A percentile compares a stretch with the other conserved stretches of the same genome.
Conservation (phyloP, 1,140 invertebrate species). For the Trichogramma pretiosum region DNA sequence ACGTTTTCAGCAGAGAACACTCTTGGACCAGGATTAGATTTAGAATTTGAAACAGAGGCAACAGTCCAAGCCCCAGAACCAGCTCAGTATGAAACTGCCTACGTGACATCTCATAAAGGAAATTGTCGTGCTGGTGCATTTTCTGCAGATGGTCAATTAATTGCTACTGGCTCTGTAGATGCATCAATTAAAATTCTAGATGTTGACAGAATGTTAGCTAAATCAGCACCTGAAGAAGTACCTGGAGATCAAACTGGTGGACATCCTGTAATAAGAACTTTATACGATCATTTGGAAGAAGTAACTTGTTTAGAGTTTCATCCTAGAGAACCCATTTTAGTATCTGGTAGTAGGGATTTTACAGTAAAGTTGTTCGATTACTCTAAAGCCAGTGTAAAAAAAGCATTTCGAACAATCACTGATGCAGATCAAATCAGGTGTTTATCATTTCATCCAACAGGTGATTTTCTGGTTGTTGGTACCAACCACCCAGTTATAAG, state of each 20-base stretch:
- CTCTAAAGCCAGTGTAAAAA: slow-evolving; percentile 95
- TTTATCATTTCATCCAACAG: slow-evolving; percentile 89
- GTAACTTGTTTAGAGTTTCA: slow-evolving; percentile 96
- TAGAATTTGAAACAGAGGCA: slow-evolving; percentile 94
- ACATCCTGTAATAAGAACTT: slow-evolving; percentile 94
- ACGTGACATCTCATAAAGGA: slow-evolving; percentile 97
- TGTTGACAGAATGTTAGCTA: slow-evolving; percentile 95
- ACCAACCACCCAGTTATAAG: slow-evolving; percentile 86
- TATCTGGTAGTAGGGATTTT: slow-evolving; percentile 87
- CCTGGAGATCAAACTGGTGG: slow-evolving; percentile 76
- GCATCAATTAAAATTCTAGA: slow-evolving; percentile 98
- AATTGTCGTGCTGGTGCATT: slow-evolving; percentile 92
- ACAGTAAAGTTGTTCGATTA: slow-evolving; percentile 96
- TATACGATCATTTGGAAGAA: slow-evolving; percentile 98
- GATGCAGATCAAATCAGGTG: slow-evolving; percentile 85
- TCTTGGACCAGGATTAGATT: slow-evolving; percentile 76
- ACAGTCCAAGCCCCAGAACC: slow-evolving; percentile 83
- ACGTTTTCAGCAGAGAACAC: slow-evolving; percentile 58
- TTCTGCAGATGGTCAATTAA: slow-evolving; percentile 85
- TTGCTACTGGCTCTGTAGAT: slow-evolving; percentile 97
- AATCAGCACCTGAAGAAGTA: slow-evolving; percentile 78
- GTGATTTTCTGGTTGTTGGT: slow-evolving; percentile 88
- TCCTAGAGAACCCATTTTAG: slow-evolving; percentile 83
- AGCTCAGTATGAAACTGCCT: slow-evolving; percentile 94
- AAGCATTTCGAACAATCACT: slow-evolving; percentile 89